Conservation (phyloP, 2,888 invertebrate genomes). For the Drosophila acutilabella region DNA sequence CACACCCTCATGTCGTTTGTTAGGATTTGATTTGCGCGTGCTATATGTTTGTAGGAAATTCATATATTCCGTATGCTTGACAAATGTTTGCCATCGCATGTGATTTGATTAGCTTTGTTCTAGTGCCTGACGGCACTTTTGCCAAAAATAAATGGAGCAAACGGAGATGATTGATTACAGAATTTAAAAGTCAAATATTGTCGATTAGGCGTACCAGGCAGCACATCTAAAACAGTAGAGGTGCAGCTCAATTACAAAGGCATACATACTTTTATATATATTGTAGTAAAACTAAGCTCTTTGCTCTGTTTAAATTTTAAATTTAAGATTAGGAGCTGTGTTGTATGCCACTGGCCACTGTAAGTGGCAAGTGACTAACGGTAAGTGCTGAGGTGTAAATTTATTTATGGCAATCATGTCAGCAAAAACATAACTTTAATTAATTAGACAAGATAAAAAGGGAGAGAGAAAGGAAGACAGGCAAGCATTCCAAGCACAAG, state of each 20-base stretch:
- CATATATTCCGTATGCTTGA: constrained; percentile 55
- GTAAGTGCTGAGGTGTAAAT: constrained; percentile 46
- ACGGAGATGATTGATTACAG: constrained; percentile 66
- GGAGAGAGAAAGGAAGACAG: constrained; percentile 1
- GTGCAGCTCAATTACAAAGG: constrained; percentile 31
- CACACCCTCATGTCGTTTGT: background rate
- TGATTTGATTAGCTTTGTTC: constrained; percentile 72
- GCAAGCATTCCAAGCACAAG: constrained; percentile 2
- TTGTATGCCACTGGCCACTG: background rate
- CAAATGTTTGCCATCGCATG: constrained; percentile 70
- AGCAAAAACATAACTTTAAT: constrained; percentile 70
- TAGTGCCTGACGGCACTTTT: constrained; percentile 44
- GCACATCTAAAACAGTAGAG: constrained; percentile 12
- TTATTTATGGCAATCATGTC: constrained; percentile 63
- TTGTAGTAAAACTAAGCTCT: constrained; percentile 15
- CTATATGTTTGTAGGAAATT: constrained; percentile 22
- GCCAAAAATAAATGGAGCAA: constrained; percentile 44
- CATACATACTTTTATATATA: background rate
- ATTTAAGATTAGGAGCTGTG: constrained; percentile 45
- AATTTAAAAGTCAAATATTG: constrained; percentile 75
- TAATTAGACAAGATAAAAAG: constrained; percentile 71
- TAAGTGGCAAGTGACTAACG: constrained; percentile 15
- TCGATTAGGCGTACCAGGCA: constrained; percentile 57
- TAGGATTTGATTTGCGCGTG: constrained; percentile 31
- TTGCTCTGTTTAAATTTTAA: constrained; percentile 43